A percentile compares a stretch with the other conserved stretches of the same genome.
phyloP scores from a whole-genome alignment of 2,113 vertebrate genomes.

The Gopherus evgoodei region DNA sequence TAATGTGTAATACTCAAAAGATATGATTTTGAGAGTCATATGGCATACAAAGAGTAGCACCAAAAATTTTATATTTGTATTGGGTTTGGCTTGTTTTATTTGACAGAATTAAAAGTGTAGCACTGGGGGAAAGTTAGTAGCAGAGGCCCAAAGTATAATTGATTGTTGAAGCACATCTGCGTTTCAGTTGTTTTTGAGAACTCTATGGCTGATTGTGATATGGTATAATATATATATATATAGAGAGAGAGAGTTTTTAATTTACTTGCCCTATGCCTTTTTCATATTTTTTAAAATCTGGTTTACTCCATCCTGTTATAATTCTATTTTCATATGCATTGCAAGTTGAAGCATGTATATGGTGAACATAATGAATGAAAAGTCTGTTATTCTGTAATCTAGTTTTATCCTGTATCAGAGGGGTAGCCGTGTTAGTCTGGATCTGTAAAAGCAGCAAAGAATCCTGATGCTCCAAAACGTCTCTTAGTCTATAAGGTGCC shows the following conservation, averaged over 20 bases:
- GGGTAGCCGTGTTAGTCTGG: too few species aligned
- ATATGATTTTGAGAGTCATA: not conserved
- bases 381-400: not conserved
- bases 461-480: too few species aligned
- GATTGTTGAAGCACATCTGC: not conserved
- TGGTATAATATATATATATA: not conserved
- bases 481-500: too few species aligned
- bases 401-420: not conserved
- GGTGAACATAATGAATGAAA: not conserved
- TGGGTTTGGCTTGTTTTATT: not conserved
- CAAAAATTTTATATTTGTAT: not conserved
- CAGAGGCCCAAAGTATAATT: not conserved
- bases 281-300: not conserved
- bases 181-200: not conserved
- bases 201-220: not conserved
- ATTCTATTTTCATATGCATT: not conserved
- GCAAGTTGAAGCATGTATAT: rapidly evolving
- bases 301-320: not conserved
- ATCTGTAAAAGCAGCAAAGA: too few species aligned
- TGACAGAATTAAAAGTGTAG: not conserved
- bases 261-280: not conserved
- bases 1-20: not conserved
- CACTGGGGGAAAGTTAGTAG: not conserved
- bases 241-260: too few species aligned
- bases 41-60: too few species aligned